Evolutionary conservation across 1,140 invertebrate genomes (phyloP).

Genomic region (Anadara kagoshimensis): DNA sequence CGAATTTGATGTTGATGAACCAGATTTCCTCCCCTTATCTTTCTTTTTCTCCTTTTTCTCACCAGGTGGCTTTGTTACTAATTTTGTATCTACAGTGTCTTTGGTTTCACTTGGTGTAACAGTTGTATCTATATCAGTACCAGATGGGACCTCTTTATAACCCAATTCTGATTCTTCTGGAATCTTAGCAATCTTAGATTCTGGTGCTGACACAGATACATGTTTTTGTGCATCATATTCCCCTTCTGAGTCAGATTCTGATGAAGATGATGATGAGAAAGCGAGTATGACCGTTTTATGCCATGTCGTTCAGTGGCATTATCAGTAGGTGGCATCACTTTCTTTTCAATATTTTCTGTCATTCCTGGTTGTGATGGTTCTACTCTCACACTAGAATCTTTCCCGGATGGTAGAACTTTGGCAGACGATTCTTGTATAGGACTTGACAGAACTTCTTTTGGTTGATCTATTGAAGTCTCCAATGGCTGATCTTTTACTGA

Average conservation of each 20-base stretch:
- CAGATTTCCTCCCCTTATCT: neutral
- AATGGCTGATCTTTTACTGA: neutral
- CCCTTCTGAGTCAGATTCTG: conserved; percentile 31
- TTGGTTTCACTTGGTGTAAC: neutral
- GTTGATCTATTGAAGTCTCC: neutral
- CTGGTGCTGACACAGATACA: neutral
- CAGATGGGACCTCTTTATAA: no score
- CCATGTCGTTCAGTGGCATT: neutral
- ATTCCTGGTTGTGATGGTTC: conserved; percentile 5
- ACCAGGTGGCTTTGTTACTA: neutral
- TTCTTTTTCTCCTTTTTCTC: neutral
- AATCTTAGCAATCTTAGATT: no score
- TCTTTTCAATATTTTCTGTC: neutral
- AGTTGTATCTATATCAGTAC: no score
- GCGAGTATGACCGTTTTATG: conserved; percentile 3
- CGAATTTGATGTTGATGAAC: no score
- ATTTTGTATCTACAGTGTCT: neutral
- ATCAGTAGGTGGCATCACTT: neutral
- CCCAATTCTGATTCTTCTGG: no score
- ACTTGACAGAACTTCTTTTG: neutral
- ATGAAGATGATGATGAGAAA: conserved; percentile 36
- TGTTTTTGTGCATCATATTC: neutral
- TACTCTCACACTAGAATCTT: neutral
- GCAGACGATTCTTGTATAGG: no score
- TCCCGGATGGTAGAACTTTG: no score